These are phyloP conservation scores for Apaloderma vittatum DNA, from an alignment of 2,113 vertebrate genomes.

Conservation along the genomic window DNA sequence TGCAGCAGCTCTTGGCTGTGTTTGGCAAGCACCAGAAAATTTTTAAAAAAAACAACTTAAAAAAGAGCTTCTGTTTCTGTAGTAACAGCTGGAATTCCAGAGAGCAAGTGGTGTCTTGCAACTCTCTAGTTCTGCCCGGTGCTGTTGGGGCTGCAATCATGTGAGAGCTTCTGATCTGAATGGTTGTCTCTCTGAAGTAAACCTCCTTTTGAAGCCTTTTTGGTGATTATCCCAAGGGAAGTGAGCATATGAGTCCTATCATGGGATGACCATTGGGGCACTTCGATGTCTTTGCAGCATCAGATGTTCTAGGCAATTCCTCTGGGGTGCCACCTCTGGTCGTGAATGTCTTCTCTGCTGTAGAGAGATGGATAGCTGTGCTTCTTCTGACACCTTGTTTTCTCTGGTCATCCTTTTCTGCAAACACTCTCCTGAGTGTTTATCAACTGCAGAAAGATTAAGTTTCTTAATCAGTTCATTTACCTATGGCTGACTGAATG, in stretches of 20 bases:
- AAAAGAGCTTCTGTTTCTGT: neutral
- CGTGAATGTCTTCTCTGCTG: neutral
- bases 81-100: neutral
- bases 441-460: conserved; percentile 21
- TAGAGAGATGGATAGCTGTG: neutral
- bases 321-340: neutral
- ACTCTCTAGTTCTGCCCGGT: neutral
- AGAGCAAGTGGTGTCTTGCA: neutral
- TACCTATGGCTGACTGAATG: conserved; percentile 1
- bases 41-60: neutral
- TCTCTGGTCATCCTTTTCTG: neutral
- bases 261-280: neutral
- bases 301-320: neutral
- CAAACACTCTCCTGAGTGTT: conserved; percentile 5
- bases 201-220: neutral
- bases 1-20: neutral
- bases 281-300: neutral
- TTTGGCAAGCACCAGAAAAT: neutral
- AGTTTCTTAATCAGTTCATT: conserved; percentile 45
- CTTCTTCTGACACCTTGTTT: neutral
- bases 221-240: neutral
- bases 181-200: neutral
- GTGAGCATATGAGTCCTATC: neutral
- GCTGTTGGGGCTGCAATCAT: neutral
- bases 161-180: neutral